Conservation (phyloP, 2,113 vertebrate genomes). For the Heterotilapia buettikoferi region DNA sequence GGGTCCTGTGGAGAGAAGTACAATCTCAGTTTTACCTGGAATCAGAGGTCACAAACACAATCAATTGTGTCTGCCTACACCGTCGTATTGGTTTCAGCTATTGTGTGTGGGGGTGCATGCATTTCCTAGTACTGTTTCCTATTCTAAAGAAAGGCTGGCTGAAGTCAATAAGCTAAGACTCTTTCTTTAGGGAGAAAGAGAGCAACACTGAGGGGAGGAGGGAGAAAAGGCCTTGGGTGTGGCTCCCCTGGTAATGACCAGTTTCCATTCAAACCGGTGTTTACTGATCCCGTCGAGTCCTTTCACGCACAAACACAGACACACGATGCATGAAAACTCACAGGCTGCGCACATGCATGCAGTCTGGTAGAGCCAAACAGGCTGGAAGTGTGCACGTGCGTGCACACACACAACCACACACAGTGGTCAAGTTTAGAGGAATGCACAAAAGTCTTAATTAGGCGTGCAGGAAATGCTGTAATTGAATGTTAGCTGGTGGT, state of each 20-base stretch:
- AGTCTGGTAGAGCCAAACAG: neutral
- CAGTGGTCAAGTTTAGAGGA: neutral
- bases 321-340: conserved; percentile 6
- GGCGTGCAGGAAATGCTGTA: neutral
- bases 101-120: neutral
- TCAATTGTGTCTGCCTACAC: neutral
- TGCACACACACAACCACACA: neutral
- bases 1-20: neutral
- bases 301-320: conserved; percentile 36
- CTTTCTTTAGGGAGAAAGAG: neutral
- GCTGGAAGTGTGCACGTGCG: neutral
- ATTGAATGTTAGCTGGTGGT: neutral
- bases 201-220: neutral
- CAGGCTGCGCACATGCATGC: neutral
- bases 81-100: neutral
- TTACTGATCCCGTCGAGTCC: conserved; percentile 35
- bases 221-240: conserved; percentile 27
- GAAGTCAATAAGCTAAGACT: neutral
- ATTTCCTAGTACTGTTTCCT: neutral
- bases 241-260: conserved; percentile 51
- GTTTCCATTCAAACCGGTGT: conserved; percentile 50
- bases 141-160: neutral
- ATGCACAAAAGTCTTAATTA: neutral
- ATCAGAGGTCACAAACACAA: neutral
- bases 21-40: neutral